phyloP scores from a whole-genome alignment of 2,888 invertebrate species.

The Hypolimnas misippus region DNA sequence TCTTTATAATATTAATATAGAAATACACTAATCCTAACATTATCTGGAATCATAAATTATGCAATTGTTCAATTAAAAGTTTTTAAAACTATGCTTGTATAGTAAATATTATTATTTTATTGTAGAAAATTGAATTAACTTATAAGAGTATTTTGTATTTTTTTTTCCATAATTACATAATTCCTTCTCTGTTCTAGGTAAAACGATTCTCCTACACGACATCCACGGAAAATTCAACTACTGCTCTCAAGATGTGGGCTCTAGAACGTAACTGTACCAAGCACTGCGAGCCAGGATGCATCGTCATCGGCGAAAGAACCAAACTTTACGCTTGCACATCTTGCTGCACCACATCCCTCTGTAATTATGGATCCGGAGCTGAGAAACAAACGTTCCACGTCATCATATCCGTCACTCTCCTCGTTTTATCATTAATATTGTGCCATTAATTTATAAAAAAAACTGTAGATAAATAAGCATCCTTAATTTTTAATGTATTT shows the following conservation, averaged over 20 bases:
- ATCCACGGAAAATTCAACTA: conserved; percentile 91
- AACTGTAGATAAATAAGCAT: conserved; percentile 3
- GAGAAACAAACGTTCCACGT: conserved; percentile 29
- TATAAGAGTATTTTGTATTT: too few relatives aligned
- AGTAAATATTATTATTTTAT: too few relatives aligned
- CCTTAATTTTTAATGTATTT: neutral
- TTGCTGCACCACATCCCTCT: conserved; percentile 91
- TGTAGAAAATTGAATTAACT: too few relatives aligned
- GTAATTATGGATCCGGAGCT: conserved; percentile 88
- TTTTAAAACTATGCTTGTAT: too few relatives aligned
- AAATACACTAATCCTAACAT: too few relatives aligned
- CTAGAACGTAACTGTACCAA: conserved; percentile 92
- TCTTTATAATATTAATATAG: too few relatives aligned
- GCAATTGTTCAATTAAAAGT: too few relatives aligned
- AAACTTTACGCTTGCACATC: conserved; percentile 94
- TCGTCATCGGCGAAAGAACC: conserved; percentile 94
- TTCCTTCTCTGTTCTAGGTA: conserved; percentile 79
- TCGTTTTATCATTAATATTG: conserved; percentile 12
- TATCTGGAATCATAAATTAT: too few relatives aligned
- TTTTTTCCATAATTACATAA: too few relatives aligned
- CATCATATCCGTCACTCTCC: conserved; percentile 16
- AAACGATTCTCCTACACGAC: conserved; percentile 93
- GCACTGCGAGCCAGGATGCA: conserved; percentile 94
- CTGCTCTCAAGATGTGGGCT: conserved; percentile 71
- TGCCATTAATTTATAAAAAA: conserved; percentile 9